Evolutionary conservation across 2,113 vertebrate species (phyloP), one percentile per base, ranked within the genome.

Genomic region (Phaethon lepturus): DNA sequence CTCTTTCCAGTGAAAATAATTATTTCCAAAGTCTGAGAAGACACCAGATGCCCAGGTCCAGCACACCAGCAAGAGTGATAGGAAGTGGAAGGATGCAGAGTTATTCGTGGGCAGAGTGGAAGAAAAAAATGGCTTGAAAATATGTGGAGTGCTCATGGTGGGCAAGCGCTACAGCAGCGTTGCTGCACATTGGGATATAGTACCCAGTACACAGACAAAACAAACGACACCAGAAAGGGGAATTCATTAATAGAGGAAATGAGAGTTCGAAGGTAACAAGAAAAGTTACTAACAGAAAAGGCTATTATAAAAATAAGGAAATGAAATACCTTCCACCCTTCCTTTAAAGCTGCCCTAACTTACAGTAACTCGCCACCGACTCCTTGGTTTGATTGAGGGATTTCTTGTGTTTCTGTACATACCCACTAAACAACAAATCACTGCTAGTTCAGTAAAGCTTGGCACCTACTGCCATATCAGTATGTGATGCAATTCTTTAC

Each of bases 301-400:
- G 49, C 62, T 82, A 92, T 79, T 94, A 62, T 56, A 94, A 95
- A 96, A 97, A 91, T 68, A 95, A 81, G 86, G 88, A 97, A 97
- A 94, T 62, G 0, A 78, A 93, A 72, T 89, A 56, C 73, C 49
- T 94, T 95, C 93, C 86, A 95, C 91, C 89, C 88, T 97, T 95
- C 95, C 83, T 95, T 93, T 95, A 85, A 96, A 91, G 76, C 77
- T 97, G 73, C 52, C 42, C 68, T 90, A 56, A 79, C 50, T 83
- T 95, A 82, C n/a, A 81, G 83, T 80, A 95, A 91, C 58, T 90
- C 50, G 35, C 28, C 74, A 69, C 7, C 1, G 6, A 45, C 11
- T 84, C 68, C 83, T 88, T 81, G 33, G 33, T 52, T 75, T 76
- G 66, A 72, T 0, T 17, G 33, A 45, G 40, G 24, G 16, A 86